These are phyloP conservation scores for Schizopygopsis pylzovi DNA, from an alignment of 2,797 vertebrate species.

Conservation along the genomic window DNA sequence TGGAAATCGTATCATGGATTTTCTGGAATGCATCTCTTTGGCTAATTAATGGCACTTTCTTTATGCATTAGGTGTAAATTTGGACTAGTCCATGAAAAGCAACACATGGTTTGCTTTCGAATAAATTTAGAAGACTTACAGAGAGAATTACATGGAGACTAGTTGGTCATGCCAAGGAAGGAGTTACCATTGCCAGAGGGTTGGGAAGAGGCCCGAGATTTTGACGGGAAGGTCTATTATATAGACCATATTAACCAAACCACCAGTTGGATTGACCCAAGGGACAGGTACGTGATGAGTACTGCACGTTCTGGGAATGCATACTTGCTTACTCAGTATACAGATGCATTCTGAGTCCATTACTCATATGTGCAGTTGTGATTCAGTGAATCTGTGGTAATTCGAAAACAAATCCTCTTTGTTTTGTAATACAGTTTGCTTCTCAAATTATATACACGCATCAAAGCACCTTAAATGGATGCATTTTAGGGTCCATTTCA, in stretches of 20 bases:
- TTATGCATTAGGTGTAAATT: conserved; percentile 67
- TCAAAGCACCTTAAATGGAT: neutral
- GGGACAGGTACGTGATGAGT: conserved; percentile 86
- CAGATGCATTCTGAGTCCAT: conserved; percentile 15
- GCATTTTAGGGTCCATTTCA: neutral
- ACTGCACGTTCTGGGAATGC: neutral
- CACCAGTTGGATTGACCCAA: conserved; percentile 96
- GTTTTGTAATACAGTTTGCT: neutral
- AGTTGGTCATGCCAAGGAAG: conserved; percentile 91
- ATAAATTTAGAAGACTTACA: conserved; percentile 67
- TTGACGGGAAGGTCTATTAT: conserved; percentile 95
- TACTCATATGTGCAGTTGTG: conserved; percentile 8
- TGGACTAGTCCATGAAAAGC: conserved; percentile 28
- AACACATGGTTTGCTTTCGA: conserved; percentile 60
- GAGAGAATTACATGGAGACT: conserved; percentile 81
- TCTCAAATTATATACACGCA: neutral
- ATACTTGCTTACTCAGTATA: conserved; percentile 10
- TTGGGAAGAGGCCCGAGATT: conserved; percentile 96
- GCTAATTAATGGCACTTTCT: conserved; percentile 52
- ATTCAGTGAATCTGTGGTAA: neutral
- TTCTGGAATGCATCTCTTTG: neutral
- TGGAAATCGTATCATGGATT: conserved; percentile 21
- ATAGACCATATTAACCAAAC: conserved; percentile 91
- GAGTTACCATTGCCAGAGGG: conserved; percentile 96
- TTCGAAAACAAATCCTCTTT: neutral